These are phyloP conservation scores for Saccostrea echinata DNA, from an alignment of 1,140 invertebrate species.

Conservation along the genomic window DNA sequence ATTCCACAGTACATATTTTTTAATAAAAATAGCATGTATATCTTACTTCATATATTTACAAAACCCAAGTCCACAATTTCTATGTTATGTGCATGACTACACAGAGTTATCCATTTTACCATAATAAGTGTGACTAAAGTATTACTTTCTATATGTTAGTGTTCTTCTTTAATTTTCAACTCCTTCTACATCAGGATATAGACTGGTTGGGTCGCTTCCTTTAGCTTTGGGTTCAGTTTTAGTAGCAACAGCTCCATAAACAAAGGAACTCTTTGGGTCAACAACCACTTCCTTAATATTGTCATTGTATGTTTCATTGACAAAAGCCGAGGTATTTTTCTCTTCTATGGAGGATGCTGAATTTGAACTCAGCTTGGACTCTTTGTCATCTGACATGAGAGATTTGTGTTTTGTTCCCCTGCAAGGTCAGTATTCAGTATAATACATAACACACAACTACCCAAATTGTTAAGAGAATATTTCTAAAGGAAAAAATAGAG, in stretches of 20 bases:
- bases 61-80: background rate
- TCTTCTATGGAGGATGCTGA: background rate
- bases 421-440: constrained; percentile 16
- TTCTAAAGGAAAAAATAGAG: too few species aligned
- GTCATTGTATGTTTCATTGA: constrained; percentile 14
- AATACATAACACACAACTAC: background rate
- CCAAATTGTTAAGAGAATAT: background rate
- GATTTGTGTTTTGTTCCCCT: constrained; percentile 1
- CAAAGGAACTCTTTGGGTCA: background rate
- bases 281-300: constrained; percentile 13
- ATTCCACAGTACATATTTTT: background rate
- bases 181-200: background rate
- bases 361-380: background rate
- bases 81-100: constrained; percentile 1
- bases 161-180: background rate
- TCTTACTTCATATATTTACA: background rate
- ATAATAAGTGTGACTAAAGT: background rate
- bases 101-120: background rate
- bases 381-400: background rate
- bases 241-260: background rate
- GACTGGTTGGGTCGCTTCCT: background rate
- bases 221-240: constrained; percentile 7
- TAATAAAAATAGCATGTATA: background rate
- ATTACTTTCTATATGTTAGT: constrained; percentile 36
- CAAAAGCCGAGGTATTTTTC: background rate